Base-by-base conservation (phyloP, 2,888 invertebrate genomes). In the Cheilosia variabilis region DNA sequence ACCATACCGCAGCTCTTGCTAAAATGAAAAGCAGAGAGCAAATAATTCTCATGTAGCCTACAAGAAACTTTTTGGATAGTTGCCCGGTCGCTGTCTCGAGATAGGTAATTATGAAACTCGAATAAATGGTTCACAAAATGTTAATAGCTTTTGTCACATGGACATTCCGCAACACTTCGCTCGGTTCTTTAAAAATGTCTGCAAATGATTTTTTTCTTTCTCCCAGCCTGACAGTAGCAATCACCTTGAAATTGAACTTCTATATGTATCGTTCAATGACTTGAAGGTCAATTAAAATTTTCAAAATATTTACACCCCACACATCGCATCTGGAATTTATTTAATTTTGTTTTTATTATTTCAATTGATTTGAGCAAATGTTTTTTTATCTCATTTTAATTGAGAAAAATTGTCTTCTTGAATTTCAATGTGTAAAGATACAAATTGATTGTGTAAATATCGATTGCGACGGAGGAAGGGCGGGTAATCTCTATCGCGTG, bases 171-270 rank as follows among this genome's bases (percentile, higher is more conserved):
- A 34, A 34, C 5, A 65, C 47, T 45, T 65, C 27, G 27, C 19
- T 27, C 19, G 27, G 2, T 31, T 27, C 31, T 68, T 68, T n/a
- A n/a, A 24, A 62, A 24, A 7, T 22, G 22, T 41, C 47, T 66
- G 50, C n/a, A 52, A 7, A n/a, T 5, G 22, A 5, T 6, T 27
- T 27, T 27, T 31, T 43, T 68, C 19, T 31, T 15, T 2, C 5
- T 17, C 9, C 4, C 19, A n/a, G 22, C 17, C 15, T 19, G 34
- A 19, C 60, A 47, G 45, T 19, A 62, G 31, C 17, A 62, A 47
- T 68, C 60, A 75, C 75, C 75, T 81, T 81, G 68, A 81, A 45
- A 76, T 50, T 81, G 68, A 68, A 81, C 62, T 69, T 37, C 15
- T 58, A 37, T 37, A 60, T 47, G 52, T 50, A 60, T 24, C 27